Base-by-base conservation (phyloP, 2,888 invertebrate genomes). In the Diadegma fenestrale region DNA sequence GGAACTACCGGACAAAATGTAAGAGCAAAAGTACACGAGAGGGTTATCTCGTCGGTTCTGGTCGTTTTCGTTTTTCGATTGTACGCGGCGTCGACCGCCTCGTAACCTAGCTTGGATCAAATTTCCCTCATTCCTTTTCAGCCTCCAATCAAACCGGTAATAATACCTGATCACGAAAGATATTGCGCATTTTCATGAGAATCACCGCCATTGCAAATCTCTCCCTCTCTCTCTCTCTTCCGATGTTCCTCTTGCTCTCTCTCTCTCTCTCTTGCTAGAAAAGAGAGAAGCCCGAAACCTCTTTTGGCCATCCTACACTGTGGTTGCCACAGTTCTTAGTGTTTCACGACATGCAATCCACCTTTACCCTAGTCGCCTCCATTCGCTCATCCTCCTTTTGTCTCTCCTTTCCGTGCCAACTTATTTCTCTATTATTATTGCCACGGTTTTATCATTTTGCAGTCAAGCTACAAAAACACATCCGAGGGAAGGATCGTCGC, bases 161-260 rank as follows among this genome's bases (percentile, higher is more conserved):
- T 93, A 93, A 93, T 92, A 91, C 92, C 91, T 90, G 92, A 93
- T 93, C 93, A 93, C 93, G 93, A 88, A 92, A 93, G 93, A 93
- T 93, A 93, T 92, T 92, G 92, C 91, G 91, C 92, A 92, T 92
- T 93, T 80, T 93, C 92, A 84, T 81, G 84, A 90, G 91, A 93
- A 93, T 93, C 93, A 93, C 93, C 91, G 91, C 91, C 91, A 92
- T 93, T 92, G 91, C 88, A 89, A 87, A 86, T 88, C 66, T 61
- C 37, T 10, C 69, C 51, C 30, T 61, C 89, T 88, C 87, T 87
- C 26, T 64, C 63, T 63, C 63, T 45, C 45, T 43, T 86, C 66
- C 76, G 69, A n/a, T n/a, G n/a, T n/a, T 78, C 76, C 69, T 78
- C 45, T 64, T 17, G 17, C 51, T 22, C 19, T 51, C 89, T 87